A percentile compares a stretch with the other conserved stretches of the same genome.
phyloP scores from a whole-genome alignment of 2,888 invertebrate genomes.

The Lepidochrysops patricia region DNA sequence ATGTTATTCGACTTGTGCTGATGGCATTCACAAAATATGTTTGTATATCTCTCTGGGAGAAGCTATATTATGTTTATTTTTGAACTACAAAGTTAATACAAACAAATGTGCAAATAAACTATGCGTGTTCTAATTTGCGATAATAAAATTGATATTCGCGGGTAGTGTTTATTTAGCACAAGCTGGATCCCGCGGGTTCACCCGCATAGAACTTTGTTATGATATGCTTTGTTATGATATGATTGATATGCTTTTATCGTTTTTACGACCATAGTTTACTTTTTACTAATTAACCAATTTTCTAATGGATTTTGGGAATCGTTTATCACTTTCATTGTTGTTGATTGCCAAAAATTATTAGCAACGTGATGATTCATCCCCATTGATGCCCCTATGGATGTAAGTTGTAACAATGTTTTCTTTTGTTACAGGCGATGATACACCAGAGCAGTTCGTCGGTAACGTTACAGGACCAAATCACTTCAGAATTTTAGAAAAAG shows the following conservation, averaged over 20 bases:
- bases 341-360: too few relatives aligned
- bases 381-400: too few relatives aligned
- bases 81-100: neutral
- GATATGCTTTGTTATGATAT: neutral
- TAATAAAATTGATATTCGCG: neutral
- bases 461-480: constrained; percentile 87
- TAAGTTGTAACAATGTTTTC: neutral
- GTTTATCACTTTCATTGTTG: too few relatives aligned
- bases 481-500: constrained; percentile 91
- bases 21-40: too few relatives aligned
- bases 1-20: too few relatives aligned
- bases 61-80: neutral
- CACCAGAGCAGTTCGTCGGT: constrained; percentile 83
- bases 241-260: too few relatives aligned
- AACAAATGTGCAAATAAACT: neutral
- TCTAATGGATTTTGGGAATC: too few relatives aligned
- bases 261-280: neutral
- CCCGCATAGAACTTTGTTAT: neutral
- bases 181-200: neutral
- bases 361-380: too few relatives aligned
- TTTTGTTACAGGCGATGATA: constrained; percentile 80
- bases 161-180: neutral
- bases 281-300: too few relatives aligned
- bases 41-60: neutral
- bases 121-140: neutral